Percentiles rank a stretch among this genome's conserved stretches.
Evolutionary conservation across 2,113 vertebrate genomes (phyloP).

Genomic region (Motacilla tschutschensis): DNA sequence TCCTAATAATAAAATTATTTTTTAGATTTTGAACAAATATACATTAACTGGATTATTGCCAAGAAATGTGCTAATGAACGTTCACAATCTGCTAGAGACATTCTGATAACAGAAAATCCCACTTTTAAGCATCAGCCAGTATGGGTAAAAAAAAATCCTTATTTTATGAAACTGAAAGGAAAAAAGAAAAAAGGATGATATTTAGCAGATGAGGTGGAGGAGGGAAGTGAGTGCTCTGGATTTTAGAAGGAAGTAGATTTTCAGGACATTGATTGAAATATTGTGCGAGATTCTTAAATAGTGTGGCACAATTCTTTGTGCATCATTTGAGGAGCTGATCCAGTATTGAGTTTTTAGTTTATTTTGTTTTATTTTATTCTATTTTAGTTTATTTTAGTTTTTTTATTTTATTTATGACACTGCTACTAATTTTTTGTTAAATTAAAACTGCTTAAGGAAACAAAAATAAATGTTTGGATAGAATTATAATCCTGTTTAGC

Average conservation of each 20-base stretch:
- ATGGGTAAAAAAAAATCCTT: background rate
- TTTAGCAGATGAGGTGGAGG: background rate
- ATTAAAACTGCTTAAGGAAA: conserved; percentile 26
- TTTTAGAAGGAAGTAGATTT: background rate
- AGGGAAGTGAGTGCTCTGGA: background rate
- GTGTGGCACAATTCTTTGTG: background rate
- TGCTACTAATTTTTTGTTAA: background rate
- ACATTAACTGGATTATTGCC: conserved; percentile 58
- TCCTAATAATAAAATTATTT: conserved; percentile 33
- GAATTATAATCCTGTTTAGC: conserved; percentile 36
- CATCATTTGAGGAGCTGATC: background rate
- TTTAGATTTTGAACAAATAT: conserved; percentile 54
- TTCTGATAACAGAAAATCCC: background rate
- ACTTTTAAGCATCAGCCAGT: background rate
- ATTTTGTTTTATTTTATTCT: background rate
- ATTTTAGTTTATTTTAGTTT: background rate
- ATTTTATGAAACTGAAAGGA: background rate
- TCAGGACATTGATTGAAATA: background rate
- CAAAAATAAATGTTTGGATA: conserved; percentile 21
- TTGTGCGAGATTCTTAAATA: background rate
- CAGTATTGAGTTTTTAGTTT: background rate
- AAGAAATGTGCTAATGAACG: conserved; percentile 40
- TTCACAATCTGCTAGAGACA: conserved; percentile 7
- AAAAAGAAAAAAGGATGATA: background rate
- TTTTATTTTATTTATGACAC: background rate